Evolutionary conservation across 2,113 vertebrate species (phyloP).

Genomic region (Indri indri): DNA sequence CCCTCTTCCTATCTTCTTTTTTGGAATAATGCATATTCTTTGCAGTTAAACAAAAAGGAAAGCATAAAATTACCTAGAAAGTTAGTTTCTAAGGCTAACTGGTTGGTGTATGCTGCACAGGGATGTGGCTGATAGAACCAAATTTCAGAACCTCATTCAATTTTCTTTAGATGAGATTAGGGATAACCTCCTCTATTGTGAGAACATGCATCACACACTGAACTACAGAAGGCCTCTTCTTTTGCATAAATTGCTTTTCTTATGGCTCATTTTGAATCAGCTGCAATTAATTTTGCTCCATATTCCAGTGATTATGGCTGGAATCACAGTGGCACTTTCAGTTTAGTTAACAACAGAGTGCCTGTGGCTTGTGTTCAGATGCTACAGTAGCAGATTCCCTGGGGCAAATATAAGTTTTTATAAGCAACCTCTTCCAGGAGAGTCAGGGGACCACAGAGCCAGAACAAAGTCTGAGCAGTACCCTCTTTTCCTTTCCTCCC

Average conservation of each 20-base stretch:
- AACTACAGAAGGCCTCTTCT: neutral
- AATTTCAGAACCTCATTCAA: neutral
- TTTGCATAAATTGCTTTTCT: neutral
- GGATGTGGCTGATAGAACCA: neutral
- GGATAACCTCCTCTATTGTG: neutral
- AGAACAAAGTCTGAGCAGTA: conserved; percentile 11
- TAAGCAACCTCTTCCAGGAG: conserved; percentile 36
- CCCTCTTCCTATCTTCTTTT: neutral
- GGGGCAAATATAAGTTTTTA: conserved; percentile 30
- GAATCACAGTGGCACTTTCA: conserved; percentile 44
- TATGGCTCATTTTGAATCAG: neutral
- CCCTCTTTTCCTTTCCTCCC: conserved; percentile 3
- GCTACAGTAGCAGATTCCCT: neutral
- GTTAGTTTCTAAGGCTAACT: neutral
- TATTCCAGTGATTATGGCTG: conserved; percentile 38
- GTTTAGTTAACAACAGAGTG: conserved; percentile 58
- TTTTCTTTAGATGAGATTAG: neutral
- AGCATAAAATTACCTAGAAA: neutral
- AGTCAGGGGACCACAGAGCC: neutral
- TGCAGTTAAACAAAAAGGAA: neutral
- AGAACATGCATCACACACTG: neutral
- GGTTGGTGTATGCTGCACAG: neutral
- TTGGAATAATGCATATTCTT: neutral
- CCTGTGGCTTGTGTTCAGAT: conserved; percentile 24
- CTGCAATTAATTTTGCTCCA: conserved; percentile 42